These are phyloP conservation scores for Bombus impatiens DNA, from an alignment of 1,140 invertebrate species.

Conservation along the genomic window DNA sequence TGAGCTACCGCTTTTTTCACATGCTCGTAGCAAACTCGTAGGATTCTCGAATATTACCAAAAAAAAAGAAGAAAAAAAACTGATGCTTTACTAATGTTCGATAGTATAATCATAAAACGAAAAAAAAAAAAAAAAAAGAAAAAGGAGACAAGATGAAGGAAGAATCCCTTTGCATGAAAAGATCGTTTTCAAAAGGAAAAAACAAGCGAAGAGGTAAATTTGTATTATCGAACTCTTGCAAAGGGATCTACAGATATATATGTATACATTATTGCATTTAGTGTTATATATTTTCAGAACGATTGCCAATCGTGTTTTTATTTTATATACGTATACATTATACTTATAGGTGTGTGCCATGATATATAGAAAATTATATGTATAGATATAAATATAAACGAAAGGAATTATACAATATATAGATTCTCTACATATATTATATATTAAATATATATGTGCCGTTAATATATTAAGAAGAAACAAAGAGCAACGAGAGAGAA, in stretches of 20 bases:
- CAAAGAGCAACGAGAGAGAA: not conserved
- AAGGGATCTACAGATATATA: slow-evolving; percentile 29
- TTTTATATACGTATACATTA: slow-evolving; percentile 65
- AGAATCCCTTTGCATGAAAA: not conserved
- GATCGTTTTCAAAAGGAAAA: not conserved
- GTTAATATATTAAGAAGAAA: slow-evolving; percentile 63
- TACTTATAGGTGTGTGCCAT: slow-evolving; percentile 31
- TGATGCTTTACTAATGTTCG: slow-evolving; percentile 71
- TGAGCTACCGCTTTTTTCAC: slow-evolving; percentile 61
- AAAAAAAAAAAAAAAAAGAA: not conserved
- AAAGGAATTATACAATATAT: slow-evolving; percentile 46
- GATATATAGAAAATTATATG: slow-evolving; percentile 29
- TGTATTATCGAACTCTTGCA: slow-evolving; percentile 34
- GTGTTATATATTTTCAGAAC: slow-evolving; percentile 51
- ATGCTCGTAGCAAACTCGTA: slow-evolving; percentile 52
- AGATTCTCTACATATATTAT: slow-evolving; percentile 27
- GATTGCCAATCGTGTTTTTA: slow-evolving; percentile 53
- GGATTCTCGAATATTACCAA: slow-evolving; percentile 64
- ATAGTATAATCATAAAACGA: slow-evolving; percentile 17
- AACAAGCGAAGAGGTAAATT: not conserved
- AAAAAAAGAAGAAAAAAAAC: slow-evolving; percentile 31
- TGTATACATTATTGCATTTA: slow-evolving; percentile 48
- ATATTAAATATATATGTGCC: slow-evolving; percentile 42
- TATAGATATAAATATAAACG: slow-evolving; percentile 33
- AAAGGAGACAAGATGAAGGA: not conserved